These are phyloP conservation scores for Rutilus rutilus DNA, from an alignment of 2,113 vertebrate species.

Conservation along the genomic window DNA sequence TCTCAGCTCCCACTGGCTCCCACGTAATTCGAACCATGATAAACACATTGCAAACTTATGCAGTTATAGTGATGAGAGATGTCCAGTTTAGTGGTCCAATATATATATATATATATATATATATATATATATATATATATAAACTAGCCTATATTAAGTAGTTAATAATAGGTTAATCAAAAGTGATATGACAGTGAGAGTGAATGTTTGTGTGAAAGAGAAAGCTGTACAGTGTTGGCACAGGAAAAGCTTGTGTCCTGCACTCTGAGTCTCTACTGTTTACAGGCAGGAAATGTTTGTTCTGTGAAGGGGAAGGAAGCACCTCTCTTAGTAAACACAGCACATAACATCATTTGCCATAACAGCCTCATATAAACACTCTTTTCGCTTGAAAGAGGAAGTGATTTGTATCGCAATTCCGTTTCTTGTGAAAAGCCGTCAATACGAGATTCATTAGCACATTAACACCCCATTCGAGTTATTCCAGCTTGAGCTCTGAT, in stretches of 20 bases:
- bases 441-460: background rate
- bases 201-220: constrained; percentile 27
- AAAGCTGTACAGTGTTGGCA: background rate
- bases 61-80: background rate
- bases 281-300: constrained; percentile 81
- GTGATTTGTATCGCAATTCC: background rate
- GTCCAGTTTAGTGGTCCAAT: too few relatives aligned
- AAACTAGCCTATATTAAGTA: background rate
- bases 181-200: constrained; percentile 4
- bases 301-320: constrained; percentile 75
- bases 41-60: too few relatives aligned
- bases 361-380: constrained; percentile 40
- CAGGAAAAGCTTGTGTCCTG: constrained; percentile 68
- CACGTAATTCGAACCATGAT: too few relatives aligned
- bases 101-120: background rate
- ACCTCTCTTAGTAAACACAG: constrained; percentile 53
- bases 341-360: constrained; percentile 8
- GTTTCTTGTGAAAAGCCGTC: background rate
- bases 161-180: background rate
- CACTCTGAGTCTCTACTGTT: constrained; percentile 65
- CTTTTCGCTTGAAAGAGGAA: constrained; percentile 48
- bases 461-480: constrained; percentile 28
- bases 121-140: background rate
- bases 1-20: too few relatives aligned
- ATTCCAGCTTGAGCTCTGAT: background rate